Conservation (phyloP, 2,113 vertebrate species). For the Erinaceus europaeus region DNA sequence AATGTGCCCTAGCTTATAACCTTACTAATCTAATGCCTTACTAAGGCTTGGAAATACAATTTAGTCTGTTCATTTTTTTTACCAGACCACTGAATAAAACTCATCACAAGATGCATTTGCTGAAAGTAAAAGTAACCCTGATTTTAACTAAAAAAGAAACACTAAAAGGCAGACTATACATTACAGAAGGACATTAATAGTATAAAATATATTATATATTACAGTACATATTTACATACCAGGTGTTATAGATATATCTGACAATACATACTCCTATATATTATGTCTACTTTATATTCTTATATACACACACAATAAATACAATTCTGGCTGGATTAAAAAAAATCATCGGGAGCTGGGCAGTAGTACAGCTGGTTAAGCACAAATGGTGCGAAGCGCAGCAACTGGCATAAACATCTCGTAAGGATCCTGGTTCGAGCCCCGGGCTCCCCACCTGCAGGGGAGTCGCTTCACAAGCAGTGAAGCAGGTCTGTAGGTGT, state of each 20-base stretch:
- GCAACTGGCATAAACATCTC: too few relatives aligned
- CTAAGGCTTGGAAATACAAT: background rate
- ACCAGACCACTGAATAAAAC: background rate
- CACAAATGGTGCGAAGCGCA: too few relatives aligned
- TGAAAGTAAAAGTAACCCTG: background rate
- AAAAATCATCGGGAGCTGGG: too few relatives aligned
- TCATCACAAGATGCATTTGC: background rate
- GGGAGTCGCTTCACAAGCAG: too few relatives aligned
- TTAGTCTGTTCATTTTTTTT: conserved; percentile 23
- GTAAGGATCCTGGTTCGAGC: too few relatives aligned
- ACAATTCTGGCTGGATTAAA: conserved; percentile 37
- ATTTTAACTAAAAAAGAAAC: background rate
- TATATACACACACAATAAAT: background rate
- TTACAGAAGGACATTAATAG: background rate
- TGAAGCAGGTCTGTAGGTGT: too few relatives aligned
- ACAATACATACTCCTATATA: background rate
- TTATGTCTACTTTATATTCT: background rate
- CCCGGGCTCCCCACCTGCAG: too few relatives aligned
- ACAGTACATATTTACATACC: background rate
- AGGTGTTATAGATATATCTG: background rate
- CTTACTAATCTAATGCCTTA: background rate
- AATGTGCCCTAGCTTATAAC: background rate
- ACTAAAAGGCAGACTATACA: background rate
- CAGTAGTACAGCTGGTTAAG: too few relatives aligned
- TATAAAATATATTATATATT: background rate